These are phyloP conservation scores for Pectinophora gossypiella DNA, from an alignment of 1,140 invertebrate species.

Conservation along the genomic window DNA sequence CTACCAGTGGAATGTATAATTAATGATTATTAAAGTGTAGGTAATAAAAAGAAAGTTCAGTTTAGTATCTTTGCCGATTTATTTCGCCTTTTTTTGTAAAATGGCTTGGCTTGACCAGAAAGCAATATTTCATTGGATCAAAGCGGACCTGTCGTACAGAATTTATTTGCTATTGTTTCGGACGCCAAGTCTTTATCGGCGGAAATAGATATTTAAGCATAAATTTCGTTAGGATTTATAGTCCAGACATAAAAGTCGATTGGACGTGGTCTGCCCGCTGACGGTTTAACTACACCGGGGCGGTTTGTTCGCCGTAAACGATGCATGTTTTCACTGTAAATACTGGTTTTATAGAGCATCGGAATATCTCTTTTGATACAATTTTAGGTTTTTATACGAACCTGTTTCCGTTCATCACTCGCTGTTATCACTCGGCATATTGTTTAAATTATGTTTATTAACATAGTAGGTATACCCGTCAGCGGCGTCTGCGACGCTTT, in stretches of 20 bases:
- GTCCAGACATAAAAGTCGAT: background rate
- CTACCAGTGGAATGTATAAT: no score
- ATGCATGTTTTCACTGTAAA: background rate
- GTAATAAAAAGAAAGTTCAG: no score
- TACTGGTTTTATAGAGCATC: background rate
- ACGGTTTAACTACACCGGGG: no score
- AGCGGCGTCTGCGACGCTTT: slow-evolving; percentile 13
- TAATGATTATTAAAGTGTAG: no score
- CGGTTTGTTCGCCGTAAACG: no score
- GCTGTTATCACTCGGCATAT: background rate
- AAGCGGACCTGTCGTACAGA: background rate
- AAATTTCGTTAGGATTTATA: background rate
- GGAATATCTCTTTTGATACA: background rate
- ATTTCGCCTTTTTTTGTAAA: no score
- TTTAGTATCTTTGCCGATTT: no score
- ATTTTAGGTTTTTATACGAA: background rate
- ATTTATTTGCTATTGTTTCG: background rate
- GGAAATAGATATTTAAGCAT: background rate
- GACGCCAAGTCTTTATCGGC: background rate
- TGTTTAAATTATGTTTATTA: background rate
- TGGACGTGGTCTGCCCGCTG: no score
- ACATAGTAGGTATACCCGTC: background rate
- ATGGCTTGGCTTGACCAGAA: no score
- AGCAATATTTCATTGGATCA: no score
- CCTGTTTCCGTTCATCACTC: background rate